These are phyloP conservation scores for Oxytorus armatus DNA, from an alignment of 2,888 invertebrate species.

Conservation along the genomic window DNA sequence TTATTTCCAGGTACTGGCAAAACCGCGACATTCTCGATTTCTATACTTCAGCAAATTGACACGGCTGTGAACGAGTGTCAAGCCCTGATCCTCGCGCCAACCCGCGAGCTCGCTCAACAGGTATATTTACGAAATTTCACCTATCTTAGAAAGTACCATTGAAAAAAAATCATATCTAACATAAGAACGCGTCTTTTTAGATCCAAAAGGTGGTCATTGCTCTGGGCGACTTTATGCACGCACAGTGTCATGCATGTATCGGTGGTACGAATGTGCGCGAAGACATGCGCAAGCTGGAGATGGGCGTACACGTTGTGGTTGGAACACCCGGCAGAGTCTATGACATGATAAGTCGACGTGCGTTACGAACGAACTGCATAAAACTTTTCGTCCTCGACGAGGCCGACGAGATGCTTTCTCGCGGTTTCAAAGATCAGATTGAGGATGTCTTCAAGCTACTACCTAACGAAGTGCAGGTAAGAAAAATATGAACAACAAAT, in stretches of 20 bases:
- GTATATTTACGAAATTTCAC: too few species aligned
- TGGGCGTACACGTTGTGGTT: conserved; percentile 98
- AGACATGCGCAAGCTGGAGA: conserved; percentile 97
- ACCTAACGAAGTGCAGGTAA: conserved; percentile 95
- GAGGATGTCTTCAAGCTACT: conserved; percentile 98
- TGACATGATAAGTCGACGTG: conserved; percentile 98
- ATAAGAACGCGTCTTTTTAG: too few species aligned
- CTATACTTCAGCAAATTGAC: conserved; percentile 99
- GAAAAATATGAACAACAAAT: too few species aligned
- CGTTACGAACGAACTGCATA: conserved; percentile 94
- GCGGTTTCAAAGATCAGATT: conserved; percentile 99
- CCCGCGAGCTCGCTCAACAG: conserved; percentile 92
- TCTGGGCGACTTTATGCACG: conserved; percentile 99
- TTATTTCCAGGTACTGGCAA: conserved; percentile 93
- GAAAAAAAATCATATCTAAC: too few species aligned
- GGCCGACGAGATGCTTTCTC: conserved; percentile 99
- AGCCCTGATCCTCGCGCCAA: conserved; percentile 99
- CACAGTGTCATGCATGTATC: conserved; percentile 99
- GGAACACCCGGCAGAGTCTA: conserved; percentile 99
- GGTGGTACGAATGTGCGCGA: conserved; percentile 99
- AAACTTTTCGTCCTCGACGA: conserved; percentile 99
- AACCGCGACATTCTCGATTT: conserved; percentile 99
- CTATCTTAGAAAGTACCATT: too few species aligned
- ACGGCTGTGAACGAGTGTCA: conserved; percentile 95
- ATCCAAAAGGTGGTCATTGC: conserved; percentile 97